Evolutionary conservation across 2,888 invertebrate species (phyloP).

Genomic region (Drosophila neotestacea): DNA sequence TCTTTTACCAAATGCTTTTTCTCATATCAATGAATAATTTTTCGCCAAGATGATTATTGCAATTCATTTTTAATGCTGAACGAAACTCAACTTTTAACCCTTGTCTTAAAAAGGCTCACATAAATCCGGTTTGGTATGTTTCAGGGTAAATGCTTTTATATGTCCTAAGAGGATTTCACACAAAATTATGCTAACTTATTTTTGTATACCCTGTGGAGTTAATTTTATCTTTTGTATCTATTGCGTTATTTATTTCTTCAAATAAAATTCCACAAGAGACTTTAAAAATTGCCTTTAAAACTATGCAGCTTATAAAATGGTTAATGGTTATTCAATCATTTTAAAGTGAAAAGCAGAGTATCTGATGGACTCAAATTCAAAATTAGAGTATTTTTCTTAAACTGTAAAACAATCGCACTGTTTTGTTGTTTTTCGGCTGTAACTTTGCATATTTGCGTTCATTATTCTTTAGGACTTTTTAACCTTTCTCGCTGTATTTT

Average conservation of each 20-base stretch:
- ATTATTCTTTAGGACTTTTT: constrained; percentile 34
- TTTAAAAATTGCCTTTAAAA: background rate
- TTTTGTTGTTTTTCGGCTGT: background rate
- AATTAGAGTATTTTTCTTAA: background rate
- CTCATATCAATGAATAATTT: constrained; percentile 7
- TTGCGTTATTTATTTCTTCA: no score
- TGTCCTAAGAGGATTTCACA: constrained; percentile 45
- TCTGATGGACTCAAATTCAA: background rate
- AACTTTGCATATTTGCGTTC: constrained; percentile 18
- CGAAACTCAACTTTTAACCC: background rate
- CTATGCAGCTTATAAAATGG: background rate
- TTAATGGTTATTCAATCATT: background rate
- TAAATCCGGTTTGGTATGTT: constrained; percentile 9
- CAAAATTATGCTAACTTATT: constrained; percentile 13
- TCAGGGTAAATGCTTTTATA: constrained; percentile 25
- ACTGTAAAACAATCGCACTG: background rate
- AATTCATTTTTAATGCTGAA: constrained; percentile 4
- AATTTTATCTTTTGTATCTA: background rate
- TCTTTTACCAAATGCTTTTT: background rate
- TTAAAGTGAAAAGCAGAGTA: background rate
- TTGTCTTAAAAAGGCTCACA: constrained; percentile 15
- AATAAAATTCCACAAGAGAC: background rate
- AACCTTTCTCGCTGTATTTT: constrained; percentile 11
- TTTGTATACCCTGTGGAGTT: background rate
- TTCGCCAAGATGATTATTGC: constrained; percentile 3